phyloP scores from a whole-genome alignment of 35 echinoderm and acorn worm genomes.

The Ophiothrix spiculata region DNA sequence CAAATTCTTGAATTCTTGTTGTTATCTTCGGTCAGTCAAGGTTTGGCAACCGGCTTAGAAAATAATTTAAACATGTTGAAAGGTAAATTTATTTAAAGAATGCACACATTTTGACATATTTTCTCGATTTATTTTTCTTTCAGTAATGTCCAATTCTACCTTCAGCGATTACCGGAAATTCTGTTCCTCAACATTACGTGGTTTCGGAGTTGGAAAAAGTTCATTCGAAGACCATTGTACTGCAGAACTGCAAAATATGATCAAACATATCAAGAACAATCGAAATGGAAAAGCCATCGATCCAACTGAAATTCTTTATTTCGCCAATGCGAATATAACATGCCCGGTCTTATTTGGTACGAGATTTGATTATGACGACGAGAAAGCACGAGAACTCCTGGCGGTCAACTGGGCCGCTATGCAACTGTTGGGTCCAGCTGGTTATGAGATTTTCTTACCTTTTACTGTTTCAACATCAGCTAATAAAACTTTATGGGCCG shows the following conservation, averaged over 20 bases:
- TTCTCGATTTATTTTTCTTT: not conserved
- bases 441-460: not conserved
- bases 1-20: too few species aligned
- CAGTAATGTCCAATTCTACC: not conserved
- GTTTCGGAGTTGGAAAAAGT: constrained; percentile 72
- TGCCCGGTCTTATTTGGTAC: constrained; percentile 36
- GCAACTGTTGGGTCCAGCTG: not conserved
- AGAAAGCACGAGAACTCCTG: not conserved
- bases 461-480: not conserved
- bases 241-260: constrained; percentile 40
- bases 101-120: too few species aligned
- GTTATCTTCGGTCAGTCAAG: too few species aligned
- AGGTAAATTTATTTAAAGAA: too few species aligned
- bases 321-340: constrained; percentile 39
- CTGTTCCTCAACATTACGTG: not conserved
- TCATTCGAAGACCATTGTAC: constrained; percentile 62
- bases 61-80: too few species aligned
- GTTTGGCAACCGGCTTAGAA: too few species aligned
- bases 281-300: constrained; percentile 15
- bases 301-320: constrained; percentile 25
- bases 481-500: not conserved
- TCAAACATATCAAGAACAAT: constrained; percentile 10
- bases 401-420: not conserved
- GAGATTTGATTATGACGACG: constrained; percentile 59
- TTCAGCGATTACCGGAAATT: not conserved